Evolutionary conservation across 2,888 invertebrate genomes (phyloP), one percentile per base, ranked within the genome.

Genomic region (Fabriciana adippe): DNA sequence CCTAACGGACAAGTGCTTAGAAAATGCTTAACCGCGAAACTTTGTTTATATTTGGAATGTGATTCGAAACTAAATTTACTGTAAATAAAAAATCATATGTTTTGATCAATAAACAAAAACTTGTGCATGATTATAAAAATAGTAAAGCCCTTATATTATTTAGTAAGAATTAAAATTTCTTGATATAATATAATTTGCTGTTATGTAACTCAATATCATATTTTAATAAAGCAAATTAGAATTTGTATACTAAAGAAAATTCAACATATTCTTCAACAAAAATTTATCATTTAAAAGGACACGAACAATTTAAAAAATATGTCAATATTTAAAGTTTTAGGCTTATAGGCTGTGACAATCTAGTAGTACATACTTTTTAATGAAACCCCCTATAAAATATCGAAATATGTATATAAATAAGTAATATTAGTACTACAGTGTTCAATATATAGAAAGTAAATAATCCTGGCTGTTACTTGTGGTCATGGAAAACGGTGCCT

Each of bases 401-500:
- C 56, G 66, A 67, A 73, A 66, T 69, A 66, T 74, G 71, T 73
- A 66, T 72, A 67, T 70, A 69, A 62, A 67, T 72, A 73, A 71
- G 80, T 79, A 66, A 73, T 61, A 65, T 71, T 73, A 71, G 68
- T 55, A 68, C 64, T 67, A 70, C 71, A 73, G 74, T 74, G 74
- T 76, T 74, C 73, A 74, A 74, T 73, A 73, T 68, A 73, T 72
- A 72, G 70, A 69, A 72, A 72, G 59, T 72, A 72, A 67, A 70
- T 70, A 68, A 77, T 82, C 85, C 87, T 88, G 85, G 86, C 89
- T 78, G 85, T 87, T 85, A 85, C 81, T 88, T 83, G 87, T 86
- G 90, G 92, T 88, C 90, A 93, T 93, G 93, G 93, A 93, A 92
- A 93, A 92, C 92, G 91, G 93, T 93, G 93, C 93, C 92, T 93